A percentile compares a stretch with the other conserved stretches of the same genome.
These are phyloP conservation scores for Coccyzus lansbergi DNA, from an alignment of 2,797 vertebrate genomes.

Conservation along the genomic window DNA sequence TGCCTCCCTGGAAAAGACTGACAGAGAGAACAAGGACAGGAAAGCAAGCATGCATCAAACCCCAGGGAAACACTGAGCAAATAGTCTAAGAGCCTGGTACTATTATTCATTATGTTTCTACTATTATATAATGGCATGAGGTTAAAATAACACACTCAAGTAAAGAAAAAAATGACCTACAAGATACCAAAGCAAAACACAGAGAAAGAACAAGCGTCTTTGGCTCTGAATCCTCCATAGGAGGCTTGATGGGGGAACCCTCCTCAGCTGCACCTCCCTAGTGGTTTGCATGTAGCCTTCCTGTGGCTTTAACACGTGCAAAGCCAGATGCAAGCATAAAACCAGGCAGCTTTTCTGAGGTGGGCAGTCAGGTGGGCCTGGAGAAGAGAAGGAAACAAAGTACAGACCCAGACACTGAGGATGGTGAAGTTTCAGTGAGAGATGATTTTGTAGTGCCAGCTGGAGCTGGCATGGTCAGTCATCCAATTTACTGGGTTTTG, in stretches of 20 bases:
- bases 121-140: constrained; percentile 30
- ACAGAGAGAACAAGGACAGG: background rate
- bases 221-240: background rate
- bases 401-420: background rate
- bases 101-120: constrained; percentile 39
- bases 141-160: constrained; percentile 54
- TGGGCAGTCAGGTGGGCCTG: background rate
- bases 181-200: constrained; percentile 48
- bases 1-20: background rate
- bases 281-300: background rate
- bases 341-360: background rate
- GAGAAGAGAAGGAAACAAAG: background rate
- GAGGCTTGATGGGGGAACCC: background rate
- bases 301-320: background rate
- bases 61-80: constrained; percentile 48
- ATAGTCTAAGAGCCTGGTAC: constrained; percentile 28
- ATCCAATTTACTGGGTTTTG: fast-evolving
- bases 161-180: background rate
- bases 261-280: background rate
- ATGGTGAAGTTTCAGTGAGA: background rate
- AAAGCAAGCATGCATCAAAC: background rate
- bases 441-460: background rate
- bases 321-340: background rate
- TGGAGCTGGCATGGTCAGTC: background rate
- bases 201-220: background rate